Conservation (phyloP, 2,888 invertebrate species). For the Hesperia comma region DNA sequence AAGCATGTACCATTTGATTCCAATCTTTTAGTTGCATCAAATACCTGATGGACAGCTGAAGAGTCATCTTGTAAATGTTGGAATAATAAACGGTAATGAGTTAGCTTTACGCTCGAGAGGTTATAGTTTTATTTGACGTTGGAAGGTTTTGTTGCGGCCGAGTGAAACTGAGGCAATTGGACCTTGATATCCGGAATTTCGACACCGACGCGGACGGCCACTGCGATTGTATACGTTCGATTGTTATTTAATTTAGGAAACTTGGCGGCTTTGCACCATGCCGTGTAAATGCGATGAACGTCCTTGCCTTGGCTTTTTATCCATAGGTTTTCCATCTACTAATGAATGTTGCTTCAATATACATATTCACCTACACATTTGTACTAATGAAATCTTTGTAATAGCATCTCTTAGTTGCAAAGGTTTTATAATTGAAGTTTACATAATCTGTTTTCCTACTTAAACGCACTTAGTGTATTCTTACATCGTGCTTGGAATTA, state of each 20-base stretch:
- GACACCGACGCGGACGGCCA: constrained; percentile 52
- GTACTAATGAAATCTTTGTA: neutral
- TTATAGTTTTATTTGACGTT: constrained; percentile 43
- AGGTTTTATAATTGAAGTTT: too few species aligned
- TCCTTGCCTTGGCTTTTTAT: neutral
- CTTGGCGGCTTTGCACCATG: constrained; percentile 37
- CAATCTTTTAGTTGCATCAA: constrained; percentile 1
- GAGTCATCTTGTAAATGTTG: constrained; percentile 16
- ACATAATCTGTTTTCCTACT: too few species aligned
- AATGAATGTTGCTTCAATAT: neutral
- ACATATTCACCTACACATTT: neutral
- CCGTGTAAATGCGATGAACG: constrained; percentile 28
- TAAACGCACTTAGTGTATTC: neutral
- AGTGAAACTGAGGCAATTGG: constrained; percentile 78
- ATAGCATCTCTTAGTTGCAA: neutral
- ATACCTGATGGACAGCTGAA: constrained; percentile 10
- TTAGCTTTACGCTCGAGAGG: constrained; percentile 49
- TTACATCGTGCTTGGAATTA: too few species aligned
- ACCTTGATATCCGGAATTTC: constrained; percentile 81
- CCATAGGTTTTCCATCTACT: constrained; percentile 5
- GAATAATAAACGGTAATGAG: constrained; percentile 43
- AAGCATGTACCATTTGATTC: neutral
- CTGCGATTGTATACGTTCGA: constrained; percentile 29
- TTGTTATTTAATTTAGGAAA: constrained; percentile 37
- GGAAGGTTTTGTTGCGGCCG: constrained; percentile 68